Base-by-base conservation (phyloP, 2,888 invertebrate genomes). In the Spisula solida region DNA sequence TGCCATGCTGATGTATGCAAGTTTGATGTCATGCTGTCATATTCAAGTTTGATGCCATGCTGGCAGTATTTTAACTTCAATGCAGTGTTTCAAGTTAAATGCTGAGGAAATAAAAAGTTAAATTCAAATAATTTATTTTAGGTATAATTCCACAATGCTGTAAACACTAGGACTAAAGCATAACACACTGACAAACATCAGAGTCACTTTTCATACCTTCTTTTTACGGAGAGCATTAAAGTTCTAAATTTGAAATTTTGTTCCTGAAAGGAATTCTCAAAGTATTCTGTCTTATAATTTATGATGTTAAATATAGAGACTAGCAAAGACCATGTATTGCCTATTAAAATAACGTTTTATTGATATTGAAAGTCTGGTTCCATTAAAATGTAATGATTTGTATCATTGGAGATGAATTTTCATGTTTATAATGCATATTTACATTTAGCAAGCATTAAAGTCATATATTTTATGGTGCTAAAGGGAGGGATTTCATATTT, bases 301-400 rank as follows among this genome's bases (percentile, higher is more conserved):
- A 75, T 75, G 34, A 75, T 31, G 31, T 75, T 31, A 34, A 75
- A 75, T 25, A 16, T 75, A 75, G 75, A 75, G 75, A 75, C 34
- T 75, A 31, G 31, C 34, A 34, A 75, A 34, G 75, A 75, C n/a
- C 2, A 75, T 75, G 18, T 75, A 75, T 31, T 75, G 75, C 31
- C 75, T 75, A 75, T 75, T 75, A 75, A 34, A 75, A 75, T 75
- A 75, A 75, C 34, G 31, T 75, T 75, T 75, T 75, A 75, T 75
- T 75, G 75, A 75, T 75, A 75, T 6, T 75, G 34, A 16, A 31
- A 75, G 75, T 75, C 75, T 75, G 75, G 14, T 18, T 75, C 75
- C 75, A 75, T 75, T 75, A 75, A 75, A 75, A 75, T 75, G 34
- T 34, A 75, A 75, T 75, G 75, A 75, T 75, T 75, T 75, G 29